These are phyloP conservation scores for Magallana gigas DNA, from an alignment of 1,140 invertebrate genomes.

Conservation along the genomic window DNA sequence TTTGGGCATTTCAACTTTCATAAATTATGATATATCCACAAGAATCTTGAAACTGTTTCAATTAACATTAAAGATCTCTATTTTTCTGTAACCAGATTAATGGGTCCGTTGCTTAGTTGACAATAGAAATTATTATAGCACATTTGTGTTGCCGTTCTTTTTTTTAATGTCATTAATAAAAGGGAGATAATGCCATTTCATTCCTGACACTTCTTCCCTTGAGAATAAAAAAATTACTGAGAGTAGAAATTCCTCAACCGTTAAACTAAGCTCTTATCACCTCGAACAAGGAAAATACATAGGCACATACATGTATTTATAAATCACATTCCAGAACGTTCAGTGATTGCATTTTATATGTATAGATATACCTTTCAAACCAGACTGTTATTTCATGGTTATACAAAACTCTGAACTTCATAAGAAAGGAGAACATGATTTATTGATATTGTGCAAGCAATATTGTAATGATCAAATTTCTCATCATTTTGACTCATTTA, in stretches of 20 bases:
- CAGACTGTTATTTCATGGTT: neutral
- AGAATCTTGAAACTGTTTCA: too few species aligned
- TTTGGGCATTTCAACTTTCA: too few species aligned
- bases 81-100: too few species aligned
- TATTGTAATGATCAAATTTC: conserved; percentile 33
- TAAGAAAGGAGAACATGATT: conserved; percentile 18
- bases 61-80: too few species aligned
- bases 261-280: conserved; percentile 21
- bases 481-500: conserved; percentile 31
- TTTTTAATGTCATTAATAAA: neutral
- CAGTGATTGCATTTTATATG: conserved; percentile 20
- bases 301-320: conserved; percentile 1
- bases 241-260: neutral
- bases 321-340: conserved; percentile 9
- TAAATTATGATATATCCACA: too few species aligned
- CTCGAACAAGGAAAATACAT: neutral
- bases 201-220: neutral
- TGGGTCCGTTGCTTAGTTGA: too few species aligned
- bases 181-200: neutral
- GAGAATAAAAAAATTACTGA: neutral
- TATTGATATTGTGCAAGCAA: conserved; percentile 34
- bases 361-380: neutral
- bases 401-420: neutral
- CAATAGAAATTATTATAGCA: too few species aligned
- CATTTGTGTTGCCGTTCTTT: too few species aligned